phyloP scores from a whole-genome alignment of 2,888 invertebrate genomes.

The Microplitis manilae region DNA sequence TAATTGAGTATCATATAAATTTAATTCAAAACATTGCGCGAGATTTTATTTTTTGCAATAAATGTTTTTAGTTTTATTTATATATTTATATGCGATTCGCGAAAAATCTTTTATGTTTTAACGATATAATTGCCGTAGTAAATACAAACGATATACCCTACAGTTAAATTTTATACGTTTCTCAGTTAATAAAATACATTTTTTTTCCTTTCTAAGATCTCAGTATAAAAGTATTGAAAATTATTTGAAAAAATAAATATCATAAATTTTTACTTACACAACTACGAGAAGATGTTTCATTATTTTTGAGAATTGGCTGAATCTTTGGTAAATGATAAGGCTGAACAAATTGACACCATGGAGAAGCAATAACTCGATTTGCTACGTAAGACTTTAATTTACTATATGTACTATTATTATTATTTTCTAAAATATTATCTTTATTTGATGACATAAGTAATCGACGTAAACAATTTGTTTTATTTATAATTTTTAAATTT shows the following conservation, averaged over 20 bases:
- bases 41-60: neutral
- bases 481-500: constrained; percentile 21
- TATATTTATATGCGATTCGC: neutral
- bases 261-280: constrained; percentile 24
- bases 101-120: neutral
- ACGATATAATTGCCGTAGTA: neutral
- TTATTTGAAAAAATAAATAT: neutral
- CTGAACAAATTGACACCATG: constrained; percentile 63
- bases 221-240: neutral
- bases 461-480: neutral
- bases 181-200: neutral
- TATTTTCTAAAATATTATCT: neutral
- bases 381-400: constrained; percentile 61
- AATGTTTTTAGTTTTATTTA: neutral
- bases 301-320: constrained; percentile 50
- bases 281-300: neutral
- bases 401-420: neutral
- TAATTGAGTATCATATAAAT: neutral
- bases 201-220: neutral
- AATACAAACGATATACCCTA: neutral
- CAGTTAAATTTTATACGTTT: neutral
- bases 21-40: neutral
- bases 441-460: constrained; percentile 10
- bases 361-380: constrained; percentile 67
- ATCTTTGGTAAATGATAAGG: constrained; percentile 67